phyloP scores from a whole-genome alignment of 2,888 invertebrate genomes.

The Selenia dentaria region DNA sequence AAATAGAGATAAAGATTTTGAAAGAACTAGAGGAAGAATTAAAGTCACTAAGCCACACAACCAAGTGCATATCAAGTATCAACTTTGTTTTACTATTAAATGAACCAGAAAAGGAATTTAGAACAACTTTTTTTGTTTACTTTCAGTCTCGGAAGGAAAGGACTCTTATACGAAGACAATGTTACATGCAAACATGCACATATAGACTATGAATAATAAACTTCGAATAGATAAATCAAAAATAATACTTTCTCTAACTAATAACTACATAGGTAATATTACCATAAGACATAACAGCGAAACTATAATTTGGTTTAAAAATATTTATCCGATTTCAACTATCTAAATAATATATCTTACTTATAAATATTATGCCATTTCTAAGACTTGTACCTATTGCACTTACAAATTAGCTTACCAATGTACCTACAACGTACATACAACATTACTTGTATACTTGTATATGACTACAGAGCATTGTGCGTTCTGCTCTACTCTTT shows the following conservation, averaged over 20 bases:
- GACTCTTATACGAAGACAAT: slow-evolving; percentile 36
- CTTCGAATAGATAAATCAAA: slow-evolving; percentile 27
- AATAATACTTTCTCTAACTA: slow-evolving; percentile 36
- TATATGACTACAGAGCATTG: slow-evolving; percentile 68
- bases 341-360: slow-evolving; percentile 35
- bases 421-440: slow-evolving; percentile 44
- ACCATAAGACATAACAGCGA: slow-evolving; percentile 31
- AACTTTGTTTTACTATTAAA: too few species aligned
- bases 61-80: too few species aligned
- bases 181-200: slow-evolving; percentile 57
- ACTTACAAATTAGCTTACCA: slow-evolving; percentile 52
- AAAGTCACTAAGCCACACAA: too few species aligned
- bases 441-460: slow-evolving; percentile 42
- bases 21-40: too few species aligned
- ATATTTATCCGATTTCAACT: slow-evolving; percentile 34
- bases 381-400: slow-evolving; percentile 72
- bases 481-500: slow-evolving; percentile 60
- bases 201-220: slow-evolving; percentile 32
- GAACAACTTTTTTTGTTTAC: slow-evolving; percentile 36
- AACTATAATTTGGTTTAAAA: slow-evolving; percentile 43
- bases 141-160: slow-evolving; percentile 43
- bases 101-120: too few species aligned
- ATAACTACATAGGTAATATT: slow-evolving; percentile 35
- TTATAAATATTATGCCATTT: slow-evolving; percentile 55
- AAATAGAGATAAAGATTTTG: too few species aligned